A percentile compares a stretch with the other conserved stretches of the same genome.
These are phyloP conservation scores for Lophochroa leadbeateri DNA, from an alignment of 2,113 vertebrate species.

Conservation along the genomic window DNA sequence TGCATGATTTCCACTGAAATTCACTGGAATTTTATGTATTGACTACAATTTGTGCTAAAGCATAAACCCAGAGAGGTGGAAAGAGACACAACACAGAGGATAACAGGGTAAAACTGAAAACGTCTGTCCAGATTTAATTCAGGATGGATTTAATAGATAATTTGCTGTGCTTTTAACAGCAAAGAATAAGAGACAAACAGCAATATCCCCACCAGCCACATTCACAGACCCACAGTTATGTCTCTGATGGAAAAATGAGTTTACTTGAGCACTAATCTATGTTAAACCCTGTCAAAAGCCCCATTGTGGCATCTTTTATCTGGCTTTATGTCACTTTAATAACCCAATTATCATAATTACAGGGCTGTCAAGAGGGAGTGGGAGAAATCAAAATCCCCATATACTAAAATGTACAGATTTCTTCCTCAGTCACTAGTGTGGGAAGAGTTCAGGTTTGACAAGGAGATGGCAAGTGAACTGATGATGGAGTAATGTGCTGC, in stretches of 20 bases:
- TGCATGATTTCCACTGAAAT: neutral
- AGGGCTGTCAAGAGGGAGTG: neutral
- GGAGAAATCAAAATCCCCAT: neutral
- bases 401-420: neutral
- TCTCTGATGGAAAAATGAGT: neutral
- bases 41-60: neutral
- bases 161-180: neutral
- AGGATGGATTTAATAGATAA: neutral
- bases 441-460: neutral
- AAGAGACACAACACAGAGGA: neutral
- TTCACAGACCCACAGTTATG: neutral
- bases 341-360: conserved; percentile 60
- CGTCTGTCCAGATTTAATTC: neutral
- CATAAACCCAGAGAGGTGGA: neutral
- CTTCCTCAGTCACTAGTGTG: neutral
- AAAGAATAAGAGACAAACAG: neutral
- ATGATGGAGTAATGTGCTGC: neutral
- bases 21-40: neutral
- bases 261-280: conserved; percentile 15
- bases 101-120: neutral
- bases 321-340: conserved; percentile 59
- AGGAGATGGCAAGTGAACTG: neutral
- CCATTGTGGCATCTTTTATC: conserved; percentile 37
- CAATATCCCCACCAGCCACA: neutral
- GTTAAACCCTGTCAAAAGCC: conserved; percentile 33